Evolutionary conservation across 2,113 vertebrate species (phyloP).

Genomic region (Ploceus nigricollis): DNA sequence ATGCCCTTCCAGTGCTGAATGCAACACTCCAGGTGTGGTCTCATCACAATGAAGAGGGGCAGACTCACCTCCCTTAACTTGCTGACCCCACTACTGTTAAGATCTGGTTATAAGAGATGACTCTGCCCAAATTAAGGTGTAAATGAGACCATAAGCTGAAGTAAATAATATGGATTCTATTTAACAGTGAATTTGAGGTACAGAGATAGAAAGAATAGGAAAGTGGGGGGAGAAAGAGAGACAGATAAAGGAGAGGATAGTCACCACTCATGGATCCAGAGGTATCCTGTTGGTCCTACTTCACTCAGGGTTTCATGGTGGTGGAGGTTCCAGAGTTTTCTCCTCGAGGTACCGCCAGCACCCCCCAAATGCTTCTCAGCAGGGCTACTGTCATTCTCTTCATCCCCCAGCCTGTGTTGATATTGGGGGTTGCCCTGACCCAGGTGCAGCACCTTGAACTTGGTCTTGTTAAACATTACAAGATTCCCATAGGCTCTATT

Average conservation of each 20-base stretch:
- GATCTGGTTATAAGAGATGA: background rate
- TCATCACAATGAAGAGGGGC: background rate
- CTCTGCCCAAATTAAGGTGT: background rate
- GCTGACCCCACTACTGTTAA: background rate
- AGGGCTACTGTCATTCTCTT: background rate
- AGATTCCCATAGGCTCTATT: background rate
- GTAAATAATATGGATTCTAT: background rate
- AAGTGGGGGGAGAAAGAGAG: accelerated
- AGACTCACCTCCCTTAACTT: background rate
- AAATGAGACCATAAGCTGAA: background rate
- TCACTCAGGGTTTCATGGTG: background rate
- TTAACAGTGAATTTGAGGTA: background rate
- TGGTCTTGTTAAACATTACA: background rate
- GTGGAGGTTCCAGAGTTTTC: too few relatives aligned
- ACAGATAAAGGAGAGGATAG: background rate
- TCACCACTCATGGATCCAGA: background rate
- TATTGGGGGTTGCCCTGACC: background rate
- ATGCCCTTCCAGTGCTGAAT: background rate
- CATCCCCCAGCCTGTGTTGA: background rate
- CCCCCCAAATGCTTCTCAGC: background rate
- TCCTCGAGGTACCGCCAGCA: background rate
- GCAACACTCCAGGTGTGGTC: background rate
- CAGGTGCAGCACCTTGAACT: background rate
- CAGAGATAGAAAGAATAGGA: background rate
- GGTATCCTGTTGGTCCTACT: background rate